Evolutionary conservation across 2,113 vertebrate species (phyloP).

Genomic region (Neogale vison): DNA sequence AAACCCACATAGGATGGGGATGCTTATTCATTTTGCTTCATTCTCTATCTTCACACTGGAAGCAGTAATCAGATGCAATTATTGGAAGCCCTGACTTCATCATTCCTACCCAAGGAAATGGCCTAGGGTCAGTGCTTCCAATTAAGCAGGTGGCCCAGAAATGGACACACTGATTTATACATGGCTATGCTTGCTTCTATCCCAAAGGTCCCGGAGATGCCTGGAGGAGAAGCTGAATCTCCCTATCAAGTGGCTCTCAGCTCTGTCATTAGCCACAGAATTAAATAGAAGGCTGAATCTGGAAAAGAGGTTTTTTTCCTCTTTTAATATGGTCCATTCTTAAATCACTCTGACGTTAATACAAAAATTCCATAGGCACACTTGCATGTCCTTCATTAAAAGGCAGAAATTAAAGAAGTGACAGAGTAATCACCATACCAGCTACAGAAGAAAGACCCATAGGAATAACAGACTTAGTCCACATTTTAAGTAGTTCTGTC

Average conservation of each 20-base stretch:
- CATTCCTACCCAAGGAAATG: constrained; percentile 47
- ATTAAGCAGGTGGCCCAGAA: constrained; percentile 40
- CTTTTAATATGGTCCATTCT: background rate
- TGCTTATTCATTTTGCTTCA: background rate
- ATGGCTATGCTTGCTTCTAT: background rate
- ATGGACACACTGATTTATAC: constrained; percentile 39
- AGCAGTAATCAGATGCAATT: constrained; percentile 47
- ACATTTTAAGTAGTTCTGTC: constrained; percentile 10
- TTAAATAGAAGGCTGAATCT: background rate
- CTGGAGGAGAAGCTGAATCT: constrained; percentile 9
- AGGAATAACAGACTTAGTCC: background rate
- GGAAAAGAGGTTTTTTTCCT: background rate
- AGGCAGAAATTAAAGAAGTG: constrained; percentile 44
- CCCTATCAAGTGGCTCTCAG: background rate
- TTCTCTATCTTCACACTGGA: background rate
- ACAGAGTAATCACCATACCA: background rate
- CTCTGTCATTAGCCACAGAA: constrained; percentile 18
- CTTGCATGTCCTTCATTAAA: constrained; percentile 54
- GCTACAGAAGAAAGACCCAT: background rate
- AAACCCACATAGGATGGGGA: background rate
- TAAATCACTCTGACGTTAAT: constrained; percentile 51
- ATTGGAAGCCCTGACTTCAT: constrained; percentile 37
- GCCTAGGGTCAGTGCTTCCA: constrained; percentile 31
- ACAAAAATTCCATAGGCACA: constrained; percentile 47
- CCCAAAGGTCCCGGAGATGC: background rate